phyloP scores from a whole-genome alignment of 2,113 vertebrate genomes.

The Malaclemys terrapin region DNA sequence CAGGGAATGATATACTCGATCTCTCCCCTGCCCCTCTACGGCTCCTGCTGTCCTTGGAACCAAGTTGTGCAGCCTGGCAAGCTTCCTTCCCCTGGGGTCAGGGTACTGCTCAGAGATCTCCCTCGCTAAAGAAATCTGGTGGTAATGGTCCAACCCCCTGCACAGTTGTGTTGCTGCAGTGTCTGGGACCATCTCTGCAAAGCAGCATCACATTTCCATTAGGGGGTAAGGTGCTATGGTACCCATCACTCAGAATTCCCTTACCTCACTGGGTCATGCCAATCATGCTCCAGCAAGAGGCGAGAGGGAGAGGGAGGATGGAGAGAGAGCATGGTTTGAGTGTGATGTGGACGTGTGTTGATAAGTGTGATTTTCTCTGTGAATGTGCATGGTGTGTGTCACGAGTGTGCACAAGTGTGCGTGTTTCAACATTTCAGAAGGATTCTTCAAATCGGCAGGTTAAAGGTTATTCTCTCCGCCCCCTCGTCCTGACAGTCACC shows the following conservation, averaged over 20 bases:
- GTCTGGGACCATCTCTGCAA: rapidly evolving
- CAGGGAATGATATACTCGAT: neutral
- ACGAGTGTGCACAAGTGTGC: rapidly evolving
- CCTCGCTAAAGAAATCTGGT: rapidly evolving
- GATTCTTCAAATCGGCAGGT: neutral
- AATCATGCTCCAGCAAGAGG: neutral
- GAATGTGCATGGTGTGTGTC: neutral
- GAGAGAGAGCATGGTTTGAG: rapidly evolving
- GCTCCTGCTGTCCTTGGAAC: neutral
- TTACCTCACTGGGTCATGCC: neutral
- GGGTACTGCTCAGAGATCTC: neutral
- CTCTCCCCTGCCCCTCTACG: rapidly evolving
- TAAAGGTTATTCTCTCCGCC: neutral
- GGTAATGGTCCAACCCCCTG: neutral
- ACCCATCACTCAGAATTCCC: neutral
- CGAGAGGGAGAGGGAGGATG: neutral
- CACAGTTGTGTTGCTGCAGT: rapidly evolving
- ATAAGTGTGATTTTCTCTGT: rapidly evolving
- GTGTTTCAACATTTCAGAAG: neutral
- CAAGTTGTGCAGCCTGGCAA: neutral
- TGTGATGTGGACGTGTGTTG: rapidly evolving
- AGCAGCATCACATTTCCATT: neutral
- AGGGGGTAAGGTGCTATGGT: neutral
- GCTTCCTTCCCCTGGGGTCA: neutral
- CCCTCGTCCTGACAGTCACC: neutral